These are phyloP conservation scores for Hestina assimilis DNA, from an alignment of 1,140 invertebrate species.

Conservation along the genomic window DNA sequence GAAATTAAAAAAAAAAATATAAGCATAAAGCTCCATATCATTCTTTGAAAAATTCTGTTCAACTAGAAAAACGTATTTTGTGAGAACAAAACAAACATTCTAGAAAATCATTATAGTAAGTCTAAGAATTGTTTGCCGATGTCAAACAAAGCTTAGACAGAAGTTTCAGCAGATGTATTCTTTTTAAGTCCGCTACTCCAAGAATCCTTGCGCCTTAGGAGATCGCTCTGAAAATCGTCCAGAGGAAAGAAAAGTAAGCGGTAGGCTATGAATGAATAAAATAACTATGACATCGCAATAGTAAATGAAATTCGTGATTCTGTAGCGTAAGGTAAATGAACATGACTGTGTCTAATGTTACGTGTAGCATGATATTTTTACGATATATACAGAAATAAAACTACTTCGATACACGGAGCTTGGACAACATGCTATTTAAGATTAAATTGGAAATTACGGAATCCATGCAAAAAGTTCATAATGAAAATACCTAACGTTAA, in stretches of 20 bases:
- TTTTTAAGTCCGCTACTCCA: conserved; percentile 59
- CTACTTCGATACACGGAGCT: not conserved
- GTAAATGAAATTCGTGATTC: not conserved
- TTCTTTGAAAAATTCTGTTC: too few species aligned
- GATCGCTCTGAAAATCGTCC: conserved; percentile 60
- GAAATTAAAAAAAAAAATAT: not conserved
- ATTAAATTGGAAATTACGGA: conserved; percentile 1
- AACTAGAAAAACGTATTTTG: too few species aligned
- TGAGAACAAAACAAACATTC: not conserved
- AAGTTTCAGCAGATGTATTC: conserved; percentile 67
- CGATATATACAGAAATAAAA: not conserved
- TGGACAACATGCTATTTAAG: conserved; percentile 8
- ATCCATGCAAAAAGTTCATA: conserved; percentile 4
- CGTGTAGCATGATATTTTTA: not conserved
- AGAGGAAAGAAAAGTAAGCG: conserved; percentile 17
- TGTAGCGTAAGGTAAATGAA: not conserved
- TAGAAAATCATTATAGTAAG: not conserved
- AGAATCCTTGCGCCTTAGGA: conserved; percentile 60
- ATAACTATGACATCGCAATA: not conserved
- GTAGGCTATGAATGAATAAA: not conserved
- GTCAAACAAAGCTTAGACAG: conserved; percentile 48
- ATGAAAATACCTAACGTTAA: not conserved
- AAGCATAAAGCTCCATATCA: not conserved
- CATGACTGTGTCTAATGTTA: not conserved
- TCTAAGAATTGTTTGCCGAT: not conserved